phyloP scores from a whole-genome alignment of 2,113 vertebrate genomes.

The Gulo gulo region DNA sequence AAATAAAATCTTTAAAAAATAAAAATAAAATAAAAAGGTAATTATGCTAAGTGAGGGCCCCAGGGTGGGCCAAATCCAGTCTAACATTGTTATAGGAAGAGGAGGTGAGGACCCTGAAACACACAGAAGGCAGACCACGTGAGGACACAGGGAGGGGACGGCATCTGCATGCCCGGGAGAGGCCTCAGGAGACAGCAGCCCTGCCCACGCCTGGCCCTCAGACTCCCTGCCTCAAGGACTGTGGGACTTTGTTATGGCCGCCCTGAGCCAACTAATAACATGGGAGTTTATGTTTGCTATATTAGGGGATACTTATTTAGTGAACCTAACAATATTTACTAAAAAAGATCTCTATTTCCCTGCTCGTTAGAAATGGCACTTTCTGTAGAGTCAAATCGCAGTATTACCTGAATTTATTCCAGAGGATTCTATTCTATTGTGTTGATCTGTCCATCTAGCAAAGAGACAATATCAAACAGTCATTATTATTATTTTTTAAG shows the following conservation, averaged over 20 bases:
- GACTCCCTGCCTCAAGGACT: too few species aligned
- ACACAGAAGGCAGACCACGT: neutral
- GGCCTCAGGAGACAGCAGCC: neutral
- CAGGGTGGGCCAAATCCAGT: neutral
- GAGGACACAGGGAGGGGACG: neutral
- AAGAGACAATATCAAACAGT: neutral
- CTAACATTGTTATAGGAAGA: neutral
- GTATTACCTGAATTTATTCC: neutral
- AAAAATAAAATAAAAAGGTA: neutral
- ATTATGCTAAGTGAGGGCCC: neutral
- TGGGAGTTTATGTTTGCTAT: neutral
- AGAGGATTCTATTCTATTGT: neutral
- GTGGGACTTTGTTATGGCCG: neutral
- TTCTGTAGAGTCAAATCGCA: neutral
- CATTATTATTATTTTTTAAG: neutral
- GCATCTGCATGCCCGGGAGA: neutral
- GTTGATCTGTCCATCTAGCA: too few species aligned
- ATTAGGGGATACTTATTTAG: neutral
- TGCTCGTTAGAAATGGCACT: neutral
- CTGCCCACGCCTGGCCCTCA: fast-evolving
- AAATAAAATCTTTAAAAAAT: too few species aligned
- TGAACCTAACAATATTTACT: neutral
- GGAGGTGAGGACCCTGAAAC: neutral
- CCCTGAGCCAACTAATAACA: neutral
- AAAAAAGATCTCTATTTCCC: neutral